phyloP scores from a whole-genome alignment of 1,140 invertebrate genomes.

The Lithobius niger region DNA sequence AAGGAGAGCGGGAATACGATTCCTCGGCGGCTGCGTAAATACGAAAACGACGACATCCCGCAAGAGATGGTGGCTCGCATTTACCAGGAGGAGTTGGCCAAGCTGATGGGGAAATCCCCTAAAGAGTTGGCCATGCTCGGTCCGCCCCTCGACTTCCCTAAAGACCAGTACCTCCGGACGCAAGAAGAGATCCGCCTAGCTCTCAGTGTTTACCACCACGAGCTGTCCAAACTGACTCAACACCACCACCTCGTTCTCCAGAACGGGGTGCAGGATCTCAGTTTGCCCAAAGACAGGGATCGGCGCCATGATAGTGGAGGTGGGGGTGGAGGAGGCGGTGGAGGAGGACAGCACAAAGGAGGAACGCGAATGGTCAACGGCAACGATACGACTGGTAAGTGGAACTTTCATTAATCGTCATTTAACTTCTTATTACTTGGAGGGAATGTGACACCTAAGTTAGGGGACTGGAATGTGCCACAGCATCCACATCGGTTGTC shows the following conservation, averaged over 20 bases:
- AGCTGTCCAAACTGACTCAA: conserved; percentile 61
- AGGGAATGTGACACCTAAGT: no score
- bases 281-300: conserved; percentile 42
- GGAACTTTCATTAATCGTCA: no score
- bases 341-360: not conserved
- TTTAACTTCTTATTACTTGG: no score
- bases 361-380: not conserved
- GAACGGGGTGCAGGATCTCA: conserved; percentile 63
- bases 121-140: conserved; percentile 44
- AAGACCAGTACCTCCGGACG: conserved; percentile 35
- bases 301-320: not conserved
- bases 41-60: conserved; percentile 86
- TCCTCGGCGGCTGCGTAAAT: conserved; percentile 54
- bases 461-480: no score
- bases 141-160: conserved; percentile 27
- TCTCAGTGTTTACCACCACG: conserved; percentile 78
- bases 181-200: conserved; percentile 77
- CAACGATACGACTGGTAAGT: not conserved
- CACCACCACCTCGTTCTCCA: conserved; percentile 46
- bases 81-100: conserved; percentile 89
- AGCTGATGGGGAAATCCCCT: conserved; percentile 67
- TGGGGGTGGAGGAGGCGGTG: no score
- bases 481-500: no score
- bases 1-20: not conserved
- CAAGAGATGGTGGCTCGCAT: conserved; percentile 94